Conservation (phyloP, 2,797 vertebrate species). For the Chromis chromis region DNA sequence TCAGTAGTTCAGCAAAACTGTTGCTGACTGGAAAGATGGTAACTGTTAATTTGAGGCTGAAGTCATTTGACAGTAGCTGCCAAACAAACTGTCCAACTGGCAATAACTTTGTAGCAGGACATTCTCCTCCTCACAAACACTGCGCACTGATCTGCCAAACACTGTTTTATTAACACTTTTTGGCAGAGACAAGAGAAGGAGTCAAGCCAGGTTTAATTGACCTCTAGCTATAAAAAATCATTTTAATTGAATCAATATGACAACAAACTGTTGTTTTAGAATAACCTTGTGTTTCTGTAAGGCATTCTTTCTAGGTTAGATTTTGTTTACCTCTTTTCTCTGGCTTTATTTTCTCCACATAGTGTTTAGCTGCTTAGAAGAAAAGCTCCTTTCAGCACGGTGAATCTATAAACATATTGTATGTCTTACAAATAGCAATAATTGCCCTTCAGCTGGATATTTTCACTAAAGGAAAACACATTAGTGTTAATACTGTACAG, state of each 20-base stretch:
- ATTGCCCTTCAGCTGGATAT: not conserved
- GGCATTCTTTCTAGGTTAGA: constrained; percentile 3
- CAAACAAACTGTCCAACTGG: constrained; percentile 62
- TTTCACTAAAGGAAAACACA: not conserved
- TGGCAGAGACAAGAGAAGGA: constrained; percentile 22
- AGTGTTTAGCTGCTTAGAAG: constrained; percentile 4
- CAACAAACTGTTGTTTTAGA: constrained; percentile 26
- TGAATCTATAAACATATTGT: not conserved
- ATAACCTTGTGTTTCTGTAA: constrained; percentile 17
- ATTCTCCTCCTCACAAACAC: constrained; percentile 53
- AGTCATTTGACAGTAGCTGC: constrained; percentile 56
- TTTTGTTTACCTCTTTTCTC: constrained; percentile 21
- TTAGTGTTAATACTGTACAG: not conserved
- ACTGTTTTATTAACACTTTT: constrained; percentile 54
- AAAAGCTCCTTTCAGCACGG: not conserved
- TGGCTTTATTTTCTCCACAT: not conserved
- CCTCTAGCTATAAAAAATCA: constrained; percentile 46
- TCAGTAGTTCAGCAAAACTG: constrained; percentile 42
- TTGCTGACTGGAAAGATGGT: constrained; percentile 32
- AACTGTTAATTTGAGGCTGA: constrained; percentile 62
- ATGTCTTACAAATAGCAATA: not conserved
- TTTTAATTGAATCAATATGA: constrained; percentile 55
- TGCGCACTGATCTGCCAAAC: constrained; percentile 50
- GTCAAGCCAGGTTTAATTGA: constrained; percentile 55
- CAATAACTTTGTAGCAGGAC: constrained; percentile 49